phyloP scores from a whole-genome alignment of 35 echinoderm and acorn worm species.

The Apostichopus parvimensis region DNA sequence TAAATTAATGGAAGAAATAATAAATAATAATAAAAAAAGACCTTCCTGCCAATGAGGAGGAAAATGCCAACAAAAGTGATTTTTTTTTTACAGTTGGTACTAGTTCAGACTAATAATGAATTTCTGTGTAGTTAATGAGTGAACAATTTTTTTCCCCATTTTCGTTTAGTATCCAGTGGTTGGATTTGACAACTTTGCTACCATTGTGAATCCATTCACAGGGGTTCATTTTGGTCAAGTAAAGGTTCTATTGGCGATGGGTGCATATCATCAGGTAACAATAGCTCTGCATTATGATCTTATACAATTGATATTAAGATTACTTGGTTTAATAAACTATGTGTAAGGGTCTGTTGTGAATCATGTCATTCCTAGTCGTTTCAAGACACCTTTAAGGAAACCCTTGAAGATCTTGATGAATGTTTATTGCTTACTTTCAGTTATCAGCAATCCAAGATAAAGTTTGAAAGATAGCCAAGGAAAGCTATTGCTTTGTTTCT shows the following conservation, averaged over 20 bases:
- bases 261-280: conserved; percentile 83
- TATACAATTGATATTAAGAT: no score
- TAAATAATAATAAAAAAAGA: neutral
- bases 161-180: conserved; percentile 90
- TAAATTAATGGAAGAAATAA: no score
- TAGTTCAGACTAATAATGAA: neutral
- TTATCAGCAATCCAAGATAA: no score
- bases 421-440: no score
- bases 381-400: no score
- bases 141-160: neutral
- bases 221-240: conserved; percentile 82
- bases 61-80: no score
- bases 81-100: neutral
- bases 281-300: no score
- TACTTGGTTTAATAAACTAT: no score
- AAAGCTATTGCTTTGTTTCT: no score
- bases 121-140: neutral
- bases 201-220: conserved; percentile 87
- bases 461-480: no score
- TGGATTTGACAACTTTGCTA: conserved; percentile 79
- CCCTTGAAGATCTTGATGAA: no score
- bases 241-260: conserved; percentile 85
- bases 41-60: neutral
- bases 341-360: neutral
- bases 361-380: neutral